Conservation (phyloP, 2,888 invertebrate species). For the Drosophila formosana region DNA sequence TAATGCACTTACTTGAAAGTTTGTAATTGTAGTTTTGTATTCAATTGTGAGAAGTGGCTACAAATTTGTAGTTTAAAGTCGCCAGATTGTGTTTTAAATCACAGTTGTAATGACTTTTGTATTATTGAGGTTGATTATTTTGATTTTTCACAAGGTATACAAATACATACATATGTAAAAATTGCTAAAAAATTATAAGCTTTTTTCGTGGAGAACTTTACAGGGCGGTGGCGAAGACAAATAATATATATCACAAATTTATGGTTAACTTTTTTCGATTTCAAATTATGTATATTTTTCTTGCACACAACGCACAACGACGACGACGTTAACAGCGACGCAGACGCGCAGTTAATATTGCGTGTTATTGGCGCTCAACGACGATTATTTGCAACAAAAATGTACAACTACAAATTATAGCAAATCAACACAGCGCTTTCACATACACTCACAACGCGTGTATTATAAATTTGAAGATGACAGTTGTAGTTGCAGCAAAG, state of each 20-base stretch:
- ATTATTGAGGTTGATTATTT: slow-evolving; percentile 43
- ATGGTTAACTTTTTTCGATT: slow-evolving; percentile 63
- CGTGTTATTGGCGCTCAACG: slow-evolving; percentile 47
- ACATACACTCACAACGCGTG: slow-evolving; percentile 63
- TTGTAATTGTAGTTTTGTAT: slow-evolving; percentile 23
- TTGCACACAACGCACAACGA: slow-evolving; percentile 61
- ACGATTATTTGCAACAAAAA: slow-evolving; percentile 49
- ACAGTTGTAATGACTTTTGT: slow-evolving; percentile 60
- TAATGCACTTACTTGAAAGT: slow-evolving; percentile 66
- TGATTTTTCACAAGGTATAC: slow-evolving; percentile 44
- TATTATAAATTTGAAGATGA: slow-evolving; percentile 56
- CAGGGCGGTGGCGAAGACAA: slow-evolving; percentile 59
- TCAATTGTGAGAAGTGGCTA: slow-evolving; percentile 38
- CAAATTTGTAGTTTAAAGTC: slow-evolving; percentile 56
- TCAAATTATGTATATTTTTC: slow-evolving; percentile 54
- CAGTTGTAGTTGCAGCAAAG: slow-evolving; percentile 72
- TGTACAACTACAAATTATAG: slow-evolving; percentile 53
- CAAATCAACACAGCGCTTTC: slow-evolving; percentile 62
- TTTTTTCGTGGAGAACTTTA: slow-evolving; percentile 66
- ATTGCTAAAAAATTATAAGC: slow-evolving; percentile 40
- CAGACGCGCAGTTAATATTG: slow-evolving; percentile 54
- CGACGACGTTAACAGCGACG: slow-evolving; percentile 49
- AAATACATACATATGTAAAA: slow-evolving; percentile 29
- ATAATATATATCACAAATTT: slow-evolving; percentile 70
- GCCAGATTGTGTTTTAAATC: slow-evolving; percentile 60